Conservation (phyloP, 2,888 invertebrate species). For the Odontocerum albicorne region DNA sequence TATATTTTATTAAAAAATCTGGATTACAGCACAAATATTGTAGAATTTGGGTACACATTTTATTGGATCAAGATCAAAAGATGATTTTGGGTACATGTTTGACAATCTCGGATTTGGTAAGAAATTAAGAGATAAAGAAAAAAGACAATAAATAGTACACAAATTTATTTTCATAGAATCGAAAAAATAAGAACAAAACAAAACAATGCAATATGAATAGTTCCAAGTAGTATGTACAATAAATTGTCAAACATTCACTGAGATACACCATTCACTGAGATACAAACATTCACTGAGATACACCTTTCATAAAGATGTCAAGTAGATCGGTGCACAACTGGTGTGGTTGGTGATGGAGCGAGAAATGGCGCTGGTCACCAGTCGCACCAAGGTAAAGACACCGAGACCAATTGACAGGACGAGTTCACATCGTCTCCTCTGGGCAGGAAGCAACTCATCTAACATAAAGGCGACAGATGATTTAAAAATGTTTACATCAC, state of each 20-base stretch:
- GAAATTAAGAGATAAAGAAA: constrained; percentile 2
- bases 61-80: no score
- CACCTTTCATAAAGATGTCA: neutral
- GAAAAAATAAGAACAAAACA: constrained; percentile 55
- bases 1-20: no score
- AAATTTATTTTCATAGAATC: constrained; percentile 54
- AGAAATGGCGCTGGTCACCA: no score
- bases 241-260: constrained; percentile 42
- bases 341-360: neutral
- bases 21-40: no score
- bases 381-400: no score
- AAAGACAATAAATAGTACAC: constrained; percentile 50
- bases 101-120: no score
- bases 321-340: neutral
- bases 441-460: constrained; percentile 42
- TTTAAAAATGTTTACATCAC: constrained; percentile 38
- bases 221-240: constrained; percentile 58
- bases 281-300: neutral
- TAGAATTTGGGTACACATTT: no score
- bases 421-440: no score
- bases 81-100: no score
- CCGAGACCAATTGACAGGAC: constrained; percentile 33
- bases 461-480: constrained; percentile 45
- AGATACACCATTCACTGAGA: constrained; percentile 39
- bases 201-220: constrained; percentile 57